phyloP scores from a whole-genome alignment of 2,797 vertebrate genomes.

The Trichosurus vulpecula region DNA sequence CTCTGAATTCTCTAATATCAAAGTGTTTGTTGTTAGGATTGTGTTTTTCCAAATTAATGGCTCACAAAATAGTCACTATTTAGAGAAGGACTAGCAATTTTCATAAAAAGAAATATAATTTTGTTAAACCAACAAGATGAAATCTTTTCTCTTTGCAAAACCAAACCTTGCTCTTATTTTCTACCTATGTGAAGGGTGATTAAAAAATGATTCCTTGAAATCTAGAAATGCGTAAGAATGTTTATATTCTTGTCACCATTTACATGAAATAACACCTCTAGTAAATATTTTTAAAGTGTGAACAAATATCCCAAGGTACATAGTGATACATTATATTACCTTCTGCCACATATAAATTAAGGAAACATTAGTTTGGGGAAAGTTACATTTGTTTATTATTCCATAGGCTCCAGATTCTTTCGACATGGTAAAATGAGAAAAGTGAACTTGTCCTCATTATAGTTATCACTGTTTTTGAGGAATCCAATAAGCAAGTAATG shows the following conservation, averaged over 20 bases:
- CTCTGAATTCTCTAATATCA: neutral
- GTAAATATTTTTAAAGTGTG: conserved; percentile 41
- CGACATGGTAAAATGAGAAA: neutral
- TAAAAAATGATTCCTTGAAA: conserved; percentile 43
- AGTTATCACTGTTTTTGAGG: neutral
- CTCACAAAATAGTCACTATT: neutral
- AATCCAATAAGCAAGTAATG: neutral
- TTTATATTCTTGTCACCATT: conserved; percentile 33
- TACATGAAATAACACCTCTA: conserved; percentile 54
- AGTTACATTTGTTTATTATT: conserved; percentile 12
- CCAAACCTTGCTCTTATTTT: conserved; percentile 9
- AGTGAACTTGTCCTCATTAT: neutral
- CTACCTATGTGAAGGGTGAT: neutral
- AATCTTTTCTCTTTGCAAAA: conserved; percentile 15
- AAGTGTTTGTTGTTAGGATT: neutral
- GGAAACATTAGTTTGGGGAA: conserved; percentile 14
- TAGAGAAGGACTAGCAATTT: neutral
- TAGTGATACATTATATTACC: neutral
- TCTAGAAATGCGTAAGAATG: conserved; percentile 5
- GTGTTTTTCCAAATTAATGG: neutral
- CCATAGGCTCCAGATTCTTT: neutral
- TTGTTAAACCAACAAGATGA: conserved; percentile 7
- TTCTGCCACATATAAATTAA: conserved; percentile 32
- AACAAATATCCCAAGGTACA: conserved; percentile 37
- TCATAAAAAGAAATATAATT: neutral